A percentile compares a stretch with the other conserved stretches of the same genome.
Conservation (phyloP, 2,797 vertebrate species). For the Chromobotia macracanthus region DNA sequence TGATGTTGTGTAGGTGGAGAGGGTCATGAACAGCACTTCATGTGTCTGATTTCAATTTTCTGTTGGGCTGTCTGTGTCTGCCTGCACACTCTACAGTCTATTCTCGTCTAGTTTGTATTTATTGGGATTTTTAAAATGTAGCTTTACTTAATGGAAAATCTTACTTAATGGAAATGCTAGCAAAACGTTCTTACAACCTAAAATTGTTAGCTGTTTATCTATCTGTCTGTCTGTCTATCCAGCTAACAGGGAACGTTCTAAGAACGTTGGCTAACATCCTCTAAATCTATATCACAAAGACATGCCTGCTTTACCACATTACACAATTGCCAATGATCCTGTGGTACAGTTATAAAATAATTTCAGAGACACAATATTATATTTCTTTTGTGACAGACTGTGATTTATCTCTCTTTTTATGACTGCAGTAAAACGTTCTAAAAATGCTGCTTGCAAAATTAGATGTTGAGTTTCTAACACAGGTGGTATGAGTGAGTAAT, state of each 20-base stretch:
- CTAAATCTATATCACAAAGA: too few relatives aligned
- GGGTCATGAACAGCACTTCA: neutral
- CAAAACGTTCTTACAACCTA: too few relatives aligned
- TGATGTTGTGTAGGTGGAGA: neutral
- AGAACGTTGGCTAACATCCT: too few relatives aligned
- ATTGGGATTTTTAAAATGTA: too few relatives aligned
- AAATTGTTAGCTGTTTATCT: neutral
- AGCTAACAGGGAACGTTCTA: neutral
- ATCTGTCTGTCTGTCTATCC: conserved; percentile 19
- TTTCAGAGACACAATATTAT: neutral
- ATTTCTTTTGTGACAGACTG: neutral
- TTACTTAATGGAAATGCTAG: too few relatives aligned
- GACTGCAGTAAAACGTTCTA: neutral
- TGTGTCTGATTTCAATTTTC: too few relatives aligned
- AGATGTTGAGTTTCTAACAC: neutral
- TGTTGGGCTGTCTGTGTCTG: too few relatives aligned
- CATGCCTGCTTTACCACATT: too few relatives aligned
- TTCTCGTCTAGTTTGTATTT: too few relatives aligned
- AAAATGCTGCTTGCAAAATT: neutral
- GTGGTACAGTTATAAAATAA: neutral
- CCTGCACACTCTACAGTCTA: too few relatives aligned
- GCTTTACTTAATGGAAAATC: too few relatives aligned
- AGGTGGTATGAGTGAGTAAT: neutral
- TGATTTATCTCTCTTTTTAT: neutral
- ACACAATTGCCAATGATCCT: neutral